A percentile compares a stretch with the other conserved stretches of the same genome.
phyloP scores from a whole-genome alignment of 2,888 invertebrate species.

The Patella caerulea region DNA sequence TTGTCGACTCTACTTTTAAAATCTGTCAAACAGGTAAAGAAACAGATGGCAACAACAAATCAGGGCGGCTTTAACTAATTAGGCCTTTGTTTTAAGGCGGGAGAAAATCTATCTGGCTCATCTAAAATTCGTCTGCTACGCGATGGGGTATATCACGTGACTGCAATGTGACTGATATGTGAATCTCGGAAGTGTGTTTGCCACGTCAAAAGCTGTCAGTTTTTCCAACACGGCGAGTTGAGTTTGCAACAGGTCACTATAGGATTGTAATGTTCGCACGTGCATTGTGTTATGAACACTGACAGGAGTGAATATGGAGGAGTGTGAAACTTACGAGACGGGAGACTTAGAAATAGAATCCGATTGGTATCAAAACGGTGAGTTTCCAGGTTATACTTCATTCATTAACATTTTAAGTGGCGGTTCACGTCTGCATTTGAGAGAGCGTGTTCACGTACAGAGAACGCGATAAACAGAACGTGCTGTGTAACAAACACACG shows the following conservation, averaged over 20 bases:
- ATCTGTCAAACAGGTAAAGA: too few relatives aligned
- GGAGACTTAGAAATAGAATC: constrained; percentile 40
- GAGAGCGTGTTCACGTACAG: too few relatives aligned
- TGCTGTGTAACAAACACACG: too few relatives aligned
- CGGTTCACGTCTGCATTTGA: too few relatives aligned
- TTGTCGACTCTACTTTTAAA: too few relatives aligned
- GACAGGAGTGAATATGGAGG: constrained; percentile 23
- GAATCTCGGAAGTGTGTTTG: constrained; percentile 3
- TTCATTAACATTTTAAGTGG: constrained; percentile 7
- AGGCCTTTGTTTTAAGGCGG: too few relatives aligned
- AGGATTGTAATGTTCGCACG: not conserved
- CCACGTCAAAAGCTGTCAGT: constrained; percentile 7
- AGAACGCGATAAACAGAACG: too few relatives aligned
- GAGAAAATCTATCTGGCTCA: too few relatives aligned
- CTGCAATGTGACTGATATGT: constrained; percentile 11
- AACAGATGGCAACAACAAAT: too few relatives aligned
- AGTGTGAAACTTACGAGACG: constrained; percentile 35
- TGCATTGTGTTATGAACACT: not conserved
- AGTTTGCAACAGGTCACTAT: not conserved
- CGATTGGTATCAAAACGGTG: constrained; percentile 57
- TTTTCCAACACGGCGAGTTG: not conserved
- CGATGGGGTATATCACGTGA: not conserved
- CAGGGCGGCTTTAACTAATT: too few relatives aligned
- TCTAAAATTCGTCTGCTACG: not conserved
- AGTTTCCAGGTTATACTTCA: constrained; percentile 20